Base-by-base conservation (phyloP, 2,113 vertebrate species). In the Sorex araneus region DNA sequence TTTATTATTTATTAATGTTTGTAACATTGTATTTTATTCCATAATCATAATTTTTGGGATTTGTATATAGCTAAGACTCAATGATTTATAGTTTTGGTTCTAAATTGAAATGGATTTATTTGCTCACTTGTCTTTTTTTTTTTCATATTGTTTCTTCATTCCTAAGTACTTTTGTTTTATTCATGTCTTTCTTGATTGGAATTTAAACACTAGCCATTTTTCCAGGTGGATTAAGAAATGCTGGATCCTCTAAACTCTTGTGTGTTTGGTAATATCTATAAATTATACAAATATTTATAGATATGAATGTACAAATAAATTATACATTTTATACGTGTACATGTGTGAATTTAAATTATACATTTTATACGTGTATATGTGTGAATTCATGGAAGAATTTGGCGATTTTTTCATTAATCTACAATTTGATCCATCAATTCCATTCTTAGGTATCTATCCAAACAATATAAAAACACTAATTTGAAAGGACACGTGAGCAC, bases 121-220 rank as follows among this genome's bases (percentile, higher is more conserved):
- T 83, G 21, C 34, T 79, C 18, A 36, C 40, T 40, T 66, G 34
- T 32, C 4, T 13, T 82, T 64, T 74, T 73, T 63, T 82, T 64
- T 74, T 73, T 63, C 18, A 75, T 0, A 25, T 18, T 43, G 10
- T 9, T 74, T 77, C 60, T 79, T 27, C 30, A 83, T 80, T 86
- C 3, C 63, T 34, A 8, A 43, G 30, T 36, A 78, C 36, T 87
- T 94, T 40, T 81, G 28, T 70, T 83, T 79, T 84, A 66, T 50
- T 78, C 64, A 74, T 30, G 19, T 67, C 32, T 75, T 82, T 28
- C 36, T 47, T 92, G 43, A 9, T 36, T 85, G 15, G 57, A 40
- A 25, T 50, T 40, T 71, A 34, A 18, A 23, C 19, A 71, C 75
- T 45, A 63, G 23, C 8, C 74, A 84, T 32, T 90, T 90, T 90